phyloP scores from a whole-genome alignment of 2,888 invertebrate genomes.

The Trisateles emortualis region DNA sequence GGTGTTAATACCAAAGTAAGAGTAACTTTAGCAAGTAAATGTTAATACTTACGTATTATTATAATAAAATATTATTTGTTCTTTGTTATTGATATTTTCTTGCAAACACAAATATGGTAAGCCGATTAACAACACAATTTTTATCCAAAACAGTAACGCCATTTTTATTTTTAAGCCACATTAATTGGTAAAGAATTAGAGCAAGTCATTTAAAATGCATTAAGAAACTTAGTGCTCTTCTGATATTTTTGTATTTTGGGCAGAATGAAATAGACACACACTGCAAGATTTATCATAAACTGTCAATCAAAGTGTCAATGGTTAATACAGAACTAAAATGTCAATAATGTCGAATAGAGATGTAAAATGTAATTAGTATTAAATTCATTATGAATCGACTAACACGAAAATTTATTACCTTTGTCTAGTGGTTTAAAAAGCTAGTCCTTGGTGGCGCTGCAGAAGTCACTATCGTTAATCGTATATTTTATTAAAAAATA shows the following conservation, averaged over 20 bases:
- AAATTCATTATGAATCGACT: no score
- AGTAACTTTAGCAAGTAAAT: not conserved
- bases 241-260: conserved; percentile 1
- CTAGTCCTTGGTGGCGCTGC: no score
- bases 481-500: no score
- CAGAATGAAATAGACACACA: not conserved
- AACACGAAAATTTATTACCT: no score
- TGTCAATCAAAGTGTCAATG: not conserved
- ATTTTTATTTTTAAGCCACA: conserved; percentile 42
- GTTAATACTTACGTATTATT: conserved; percentile 80
- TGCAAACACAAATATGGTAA: conserved; percentile 54
- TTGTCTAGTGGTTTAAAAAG: no score
- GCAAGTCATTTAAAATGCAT: conserved; percentile 20
- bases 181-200: conserved; percentile 14
- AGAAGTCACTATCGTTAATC: no score
- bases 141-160: conserved; percentile 49
- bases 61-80: conserved; percentile 74
- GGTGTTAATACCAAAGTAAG: no score
- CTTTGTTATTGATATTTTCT: conserved; percentile 53
- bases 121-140: conserved; percentile 52
- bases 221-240: not conserved
- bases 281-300: not conserved
- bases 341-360: no score
- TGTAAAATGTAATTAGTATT: no score
- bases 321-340: no score